Conservation (phyloP, 1,140 invertebrate genomes). For the Heliconius eleuchia region DNA sequence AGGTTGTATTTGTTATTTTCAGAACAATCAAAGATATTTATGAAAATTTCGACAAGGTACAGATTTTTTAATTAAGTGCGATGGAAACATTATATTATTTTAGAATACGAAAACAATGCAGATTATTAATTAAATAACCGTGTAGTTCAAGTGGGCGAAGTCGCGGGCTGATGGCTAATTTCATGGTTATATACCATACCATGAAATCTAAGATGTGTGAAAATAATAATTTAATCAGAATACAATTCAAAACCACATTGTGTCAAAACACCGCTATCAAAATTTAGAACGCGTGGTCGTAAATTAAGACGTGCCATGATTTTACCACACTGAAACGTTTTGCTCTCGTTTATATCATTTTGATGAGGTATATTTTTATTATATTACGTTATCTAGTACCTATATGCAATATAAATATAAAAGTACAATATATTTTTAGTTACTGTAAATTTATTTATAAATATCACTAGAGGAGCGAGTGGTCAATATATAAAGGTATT, state of each 20-base stretch:
- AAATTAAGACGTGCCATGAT: constrained; percentile 20
- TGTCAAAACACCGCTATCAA: constrained; percentile 14
- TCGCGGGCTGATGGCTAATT: too few relatives aligned
- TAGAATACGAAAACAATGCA: too few relatives aligned
- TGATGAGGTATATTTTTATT: constrained; percentile 20
- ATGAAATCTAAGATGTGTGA: too few relatives aligned
- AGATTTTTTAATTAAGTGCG: too few relatives aligned
- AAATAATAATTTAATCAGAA: not conserved
- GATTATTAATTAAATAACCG: too few relatives aligned
- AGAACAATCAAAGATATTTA: too few relatives aligned
- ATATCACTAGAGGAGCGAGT: not conserved
- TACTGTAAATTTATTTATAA: not conserved
- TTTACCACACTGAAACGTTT: constrained; percentile 14
- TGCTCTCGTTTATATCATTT: constrained; percentile 11
- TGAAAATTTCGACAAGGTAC: too few relatives aligned
- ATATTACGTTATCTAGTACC: constrained; percentile 2
- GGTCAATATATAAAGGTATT: too few relatives aligned
- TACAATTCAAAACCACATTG: not conserved
- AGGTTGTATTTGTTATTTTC: too few relatives aligned
- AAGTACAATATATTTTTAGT: not conserved
- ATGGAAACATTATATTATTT: too few relatives aligned
- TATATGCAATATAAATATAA: not conserved
- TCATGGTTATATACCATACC: too few relatives aligned
- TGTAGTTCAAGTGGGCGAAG: too few relatives aligned
- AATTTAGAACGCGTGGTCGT: constrained; percentile 18